Evolutionary conservation across 2,113 vertebrate species (phyloP).

Genomic region (Turnix velox): DNA sequence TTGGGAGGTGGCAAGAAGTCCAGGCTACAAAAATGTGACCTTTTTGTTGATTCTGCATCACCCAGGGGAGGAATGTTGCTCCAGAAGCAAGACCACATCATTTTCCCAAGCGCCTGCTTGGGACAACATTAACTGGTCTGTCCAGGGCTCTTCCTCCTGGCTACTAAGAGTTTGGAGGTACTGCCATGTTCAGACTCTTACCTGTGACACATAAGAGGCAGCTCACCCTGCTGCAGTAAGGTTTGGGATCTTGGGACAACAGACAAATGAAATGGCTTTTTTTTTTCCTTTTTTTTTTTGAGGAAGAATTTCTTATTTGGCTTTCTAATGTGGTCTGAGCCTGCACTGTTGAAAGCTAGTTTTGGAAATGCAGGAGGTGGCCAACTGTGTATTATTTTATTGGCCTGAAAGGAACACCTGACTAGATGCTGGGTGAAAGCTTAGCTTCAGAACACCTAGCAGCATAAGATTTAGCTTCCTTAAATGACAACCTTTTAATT

Average conservation of each 20-base stretch:
- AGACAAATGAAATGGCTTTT: not conserved
- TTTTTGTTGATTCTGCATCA: not conserved
- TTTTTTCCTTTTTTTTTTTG: not conserved
- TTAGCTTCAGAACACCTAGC: not conserved
- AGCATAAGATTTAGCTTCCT: not conserved
- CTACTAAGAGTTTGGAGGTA: not conserved
- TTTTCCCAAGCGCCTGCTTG: not conserved
- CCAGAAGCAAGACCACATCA: rapidly evolving
- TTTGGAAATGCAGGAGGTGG: not conserved
- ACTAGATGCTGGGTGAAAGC: not conserved
- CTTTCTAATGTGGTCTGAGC: not conserved
- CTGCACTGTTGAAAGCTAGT: not conserved
- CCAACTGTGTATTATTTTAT: not conserved
- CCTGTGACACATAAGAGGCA: not conserved
- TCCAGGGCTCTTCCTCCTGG: not conserved
- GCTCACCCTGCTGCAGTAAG: not conserved
- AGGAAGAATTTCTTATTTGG: not conserved
- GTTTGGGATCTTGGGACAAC: not conserved
- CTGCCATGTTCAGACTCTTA: not conserved
- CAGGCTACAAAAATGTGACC: not conserved
- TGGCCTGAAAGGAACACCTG: not conserved
- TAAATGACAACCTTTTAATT: not conserved
- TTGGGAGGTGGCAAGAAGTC: not conserved
- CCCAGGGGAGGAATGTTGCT: not conserved
- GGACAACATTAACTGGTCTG: not conserved